phyloP scores from a whole-genome alignment of 1,140 invertebrate species.

The Bombus difficillimus region DNA sequence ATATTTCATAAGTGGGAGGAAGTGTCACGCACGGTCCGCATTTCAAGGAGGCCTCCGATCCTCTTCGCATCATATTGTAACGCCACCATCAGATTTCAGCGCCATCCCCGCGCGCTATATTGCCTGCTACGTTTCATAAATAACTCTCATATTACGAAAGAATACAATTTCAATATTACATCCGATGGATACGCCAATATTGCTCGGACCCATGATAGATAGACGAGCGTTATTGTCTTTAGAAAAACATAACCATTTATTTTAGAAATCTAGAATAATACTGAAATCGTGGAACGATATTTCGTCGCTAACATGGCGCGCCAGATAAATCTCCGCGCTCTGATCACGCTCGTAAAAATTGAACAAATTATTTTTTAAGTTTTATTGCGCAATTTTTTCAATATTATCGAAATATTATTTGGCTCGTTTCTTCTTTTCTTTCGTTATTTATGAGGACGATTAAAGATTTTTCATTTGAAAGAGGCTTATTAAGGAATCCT shows the following conservation, averaged over 20 bases:
- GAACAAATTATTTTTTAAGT: not conserved
- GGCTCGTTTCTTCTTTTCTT: not conserved
- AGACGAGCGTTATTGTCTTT: slow-evolving; percentile 81
- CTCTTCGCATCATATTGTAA: slow-evolving; percentile 73
- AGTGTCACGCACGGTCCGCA: slow-evolving; percentile 41
- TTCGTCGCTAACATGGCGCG: not conserved
- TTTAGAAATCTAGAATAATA: slow-evolving; percentile 77
- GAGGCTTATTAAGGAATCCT: slow-evolving; percentile 7
- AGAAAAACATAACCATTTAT: slow-evolving; percentile 82
- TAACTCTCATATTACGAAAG: slow-evolving; percentile 79
- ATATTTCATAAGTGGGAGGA: slow-evolving; percentile 19
- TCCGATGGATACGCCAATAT: slow-evolving; percentile 80
- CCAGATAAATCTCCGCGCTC: not conserved
- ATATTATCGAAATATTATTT: too few species aligned
- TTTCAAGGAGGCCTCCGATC: slow-evolving; percentile 68
- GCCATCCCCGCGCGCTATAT: slow-evolving; percentile 69
- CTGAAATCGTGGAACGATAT: slow-evolving; percentile 13
- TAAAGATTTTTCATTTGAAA: not conserved
- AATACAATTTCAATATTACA: slow-evolving; percentile 82
- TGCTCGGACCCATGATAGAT: slow-evolving; percentile 81
- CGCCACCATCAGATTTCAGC: slow-evolving; percentile 67
- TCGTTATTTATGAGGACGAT: not conserved
- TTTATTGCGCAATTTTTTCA: not conserved
- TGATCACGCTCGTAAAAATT: not conserved
- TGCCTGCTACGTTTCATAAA: slow-evolving; percentile 79